These are phyloP conservation scores for Caenorhabditis sp. DNA, from an alignment of 2,888 invertebrate genomes.

Conservation along the genomic window DNA sequence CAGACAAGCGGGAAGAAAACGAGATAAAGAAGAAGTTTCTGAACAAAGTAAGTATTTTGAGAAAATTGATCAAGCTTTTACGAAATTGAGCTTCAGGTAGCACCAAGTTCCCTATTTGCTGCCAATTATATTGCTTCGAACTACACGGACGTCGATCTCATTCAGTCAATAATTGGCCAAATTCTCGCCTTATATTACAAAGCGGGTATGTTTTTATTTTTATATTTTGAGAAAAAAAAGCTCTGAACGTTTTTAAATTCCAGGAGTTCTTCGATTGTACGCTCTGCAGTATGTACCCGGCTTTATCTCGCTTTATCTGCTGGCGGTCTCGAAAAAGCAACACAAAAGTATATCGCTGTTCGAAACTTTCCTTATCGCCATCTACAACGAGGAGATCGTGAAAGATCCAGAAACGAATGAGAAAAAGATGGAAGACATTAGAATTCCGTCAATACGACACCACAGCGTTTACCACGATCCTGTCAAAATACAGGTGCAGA, in stretches of 20 bases:
- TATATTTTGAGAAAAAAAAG: neutral
- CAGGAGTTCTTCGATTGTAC: slow-evolving; percentile 78
- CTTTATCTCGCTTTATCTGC: slow-evolving; percentile 75
- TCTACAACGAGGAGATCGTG: slow-evolving; percentile 83
- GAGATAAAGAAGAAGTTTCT: slow-evolving; percentile 55
- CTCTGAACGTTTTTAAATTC: slow-evolving; percentile 23
- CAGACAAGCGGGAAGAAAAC: slow-evolving; percentile 49
- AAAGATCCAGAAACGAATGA: slow-evolving; percentile 71
- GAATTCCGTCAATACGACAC: slow-evolving; percentile 88
- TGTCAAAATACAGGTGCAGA: slow-evolving; percentile 87
- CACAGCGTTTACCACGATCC: slow-evolving; percentile 96
- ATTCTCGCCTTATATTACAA: slow-evolving; percentile 79
- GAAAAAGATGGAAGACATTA: slow-evolving; percentile 60
- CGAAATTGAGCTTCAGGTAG: too few relatives aligned
- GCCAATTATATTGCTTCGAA: slow-evolving; percentile 78
- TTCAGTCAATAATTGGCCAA: slow-evolving; percentile 81
- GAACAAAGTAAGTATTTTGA: slow-evolving; percentile 48
- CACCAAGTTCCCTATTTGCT: slow-evolving; percentile 67
- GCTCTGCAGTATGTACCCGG: slow-evolving; percentile 79
- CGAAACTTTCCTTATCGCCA: slow-evolving; percentile 80
- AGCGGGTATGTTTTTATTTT: slow-evolving; percentile 67
- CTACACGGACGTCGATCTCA: slow-evolving; percentile 78
- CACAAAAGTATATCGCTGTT: slow-evolving; percentile 76
- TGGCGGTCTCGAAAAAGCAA: slow-evolving; percentile 75
- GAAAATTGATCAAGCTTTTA: too few relatives aligned